These are phyloP conservation scores for Mus caroli DNA, from an alignment of 2,797 vertebrate species.

Conservation along the genomic window DNA sequence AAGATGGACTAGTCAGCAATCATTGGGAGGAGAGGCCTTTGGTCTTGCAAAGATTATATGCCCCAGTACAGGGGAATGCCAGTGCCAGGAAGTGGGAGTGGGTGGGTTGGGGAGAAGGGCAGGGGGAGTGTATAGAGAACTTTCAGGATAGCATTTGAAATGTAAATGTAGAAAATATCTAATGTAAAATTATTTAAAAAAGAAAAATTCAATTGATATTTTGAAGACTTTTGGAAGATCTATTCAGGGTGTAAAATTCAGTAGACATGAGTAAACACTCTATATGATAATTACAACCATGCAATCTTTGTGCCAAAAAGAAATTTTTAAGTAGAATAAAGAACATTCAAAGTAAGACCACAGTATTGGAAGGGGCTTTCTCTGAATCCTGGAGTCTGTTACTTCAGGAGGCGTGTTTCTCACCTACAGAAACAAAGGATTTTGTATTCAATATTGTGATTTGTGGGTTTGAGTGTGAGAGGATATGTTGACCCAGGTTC, in stretches of 20 bases:
- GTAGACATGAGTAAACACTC: not conserved
- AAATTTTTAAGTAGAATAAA: not conserved
- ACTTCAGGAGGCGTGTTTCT: not conserved
- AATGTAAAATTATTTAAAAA: too few species aligned
- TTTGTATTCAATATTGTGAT: not conserved
- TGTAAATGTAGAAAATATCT: too few species aligned
- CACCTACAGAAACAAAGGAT: not conserved
- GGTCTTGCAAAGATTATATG: too few species aligned
- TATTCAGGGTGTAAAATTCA: not conserved
- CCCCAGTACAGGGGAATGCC: too few species aligned
- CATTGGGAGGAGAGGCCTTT: too few species aligned
- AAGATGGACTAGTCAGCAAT: too few species aligned
- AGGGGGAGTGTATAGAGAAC: too few species aligned
- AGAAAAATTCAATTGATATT: not conserved
- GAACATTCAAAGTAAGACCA: not conserved
- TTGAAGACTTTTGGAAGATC: not conserved
- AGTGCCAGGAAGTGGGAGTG: too few species aligned
- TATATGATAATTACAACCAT: not conserved
- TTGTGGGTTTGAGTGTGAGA: not conserved
- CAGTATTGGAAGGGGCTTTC: not conserved
- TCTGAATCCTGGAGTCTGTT: not conserved
- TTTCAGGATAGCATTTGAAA: too few species aligned
- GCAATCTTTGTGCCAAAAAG: not conserved
- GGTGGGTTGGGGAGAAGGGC: too few species aligned
- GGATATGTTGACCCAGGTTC: constrained; percentile 28